A percentile compares a stretch with the other conserved stretches of the same genome.
These are phyloP conservation scores for Eilema griseolum DNA, from an alignment of 2,888 invertebrate genomes.

Conservation along the genomic window DNA sequence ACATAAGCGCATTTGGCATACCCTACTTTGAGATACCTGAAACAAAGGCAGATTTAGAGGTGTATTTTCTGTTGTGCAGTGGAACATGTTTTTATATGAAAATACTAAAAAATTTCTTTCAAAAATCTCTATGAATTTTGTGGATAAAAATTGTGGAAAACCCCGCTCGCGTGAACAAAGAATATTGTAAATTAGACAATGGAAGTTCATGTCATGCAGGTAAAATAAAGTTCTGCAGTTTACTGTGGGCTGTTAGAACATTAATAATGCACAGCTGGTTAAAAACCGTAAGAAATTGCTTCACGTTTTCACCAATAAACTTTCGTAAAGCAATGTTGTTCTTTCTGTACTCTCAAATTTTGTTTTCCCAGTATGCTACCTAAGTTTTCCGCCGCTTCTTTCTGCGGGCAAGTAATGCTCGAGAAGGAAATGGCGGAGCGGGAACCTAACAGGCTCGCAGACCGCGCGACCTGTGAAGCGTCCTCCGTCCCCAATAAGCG, in stretches of 20 bases:
- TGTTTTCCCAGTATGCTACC: too few species aligned
- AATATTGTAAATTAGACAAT: constrained; percentile 23
- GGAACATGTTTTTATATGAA: constrained; percentile 41
- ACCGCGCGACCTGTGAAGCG: too few species aligned
- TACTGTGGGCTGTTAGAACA: background rate
- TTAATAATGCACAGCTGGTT: background rate
- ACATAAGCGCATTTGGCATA: constrained; percentile 39
- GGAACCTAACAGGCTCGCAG: too few species aligned
- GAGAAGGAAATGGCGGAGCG: too few species aligned
- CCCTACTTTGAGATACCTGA: constrained; percentile 36
- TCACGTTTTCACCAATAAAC: background rate
- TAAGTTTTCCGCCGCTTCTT: too few species aligned
- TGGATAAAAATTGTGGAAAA: constrained; percentile 19
- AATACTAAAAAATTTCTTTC: constrained; percentile 35
- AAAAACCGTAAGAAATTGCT: background rate
- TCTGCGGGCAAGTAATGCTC: too few species aligned
- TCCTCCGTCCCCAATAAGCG: too few species aligned
- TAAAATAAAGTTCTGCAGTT: background rate
- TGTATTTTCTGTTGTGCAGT: constrained; percentile 30
- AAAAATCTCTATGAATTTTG: constrained; percentile 25
- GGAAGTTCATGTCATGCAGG: background rate
- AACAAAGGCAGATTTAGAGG: constrained; percentile 42
- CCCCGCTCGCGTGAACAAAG: constrained; percentile 23
- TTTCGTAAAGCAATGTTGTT: too few species aligned
- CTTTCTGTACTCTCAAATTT: too few species aligned